These are phyloP conservation scores for Salvator merianae DNA, from an alignment of 2,113 vertebrate species.

Conservation along the genomic window DNA sequence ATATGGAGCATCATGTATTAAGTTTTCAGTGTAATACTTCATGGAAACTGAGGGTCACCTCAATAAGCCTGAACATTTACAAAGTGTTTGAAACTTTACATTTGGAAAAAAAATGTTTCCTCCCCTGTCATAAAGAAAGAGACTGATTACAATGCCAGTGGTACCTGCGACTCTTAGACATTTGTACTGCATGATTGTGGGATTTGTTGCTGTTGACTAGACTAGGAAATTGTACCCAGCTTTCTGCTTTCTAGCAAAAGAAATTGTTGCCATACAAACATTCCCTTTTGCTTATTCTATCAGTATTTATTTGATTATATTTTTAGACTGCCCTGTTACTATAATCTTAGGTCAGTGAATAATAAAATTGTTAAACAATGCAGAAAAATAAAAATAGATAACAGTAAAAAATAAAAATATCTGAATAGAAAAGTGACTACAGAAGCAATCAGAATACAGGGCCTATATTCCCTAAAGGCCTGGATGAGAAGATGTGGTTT, in stretches of 20 bases:
- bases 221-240: background rate
- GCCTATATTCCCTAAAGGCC: no score
- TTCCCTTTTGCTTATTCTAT: slow-evolving; percentile 5
- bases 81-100: background rate
- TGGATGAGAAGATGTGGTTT: no score
- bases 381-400: no score
- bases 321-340: no score
- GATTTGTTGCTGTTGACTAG: background rate
- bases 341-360: no score
- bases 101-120: background rate
- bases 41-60: background rate
- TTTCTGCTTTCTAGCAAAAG: slow-evolving; percentile 7
- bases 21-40: background rate
- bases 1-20: background rate
- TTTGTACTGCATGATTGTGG: background rate
- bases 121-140: background rate
- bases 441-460: no score
- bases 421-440: no score
- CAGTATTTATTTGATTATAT: background rate
- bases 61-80: background rate
- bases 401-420: no score
- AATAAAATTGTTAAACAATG: no score
- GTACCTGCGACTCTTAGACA: background rate
- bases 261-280: background rate
- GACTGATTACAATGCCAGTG: background rate